phyloP scores from a whole-genome alignment of 2,888 invertebrate species.

The Ochropacha duplaris region DNA sequence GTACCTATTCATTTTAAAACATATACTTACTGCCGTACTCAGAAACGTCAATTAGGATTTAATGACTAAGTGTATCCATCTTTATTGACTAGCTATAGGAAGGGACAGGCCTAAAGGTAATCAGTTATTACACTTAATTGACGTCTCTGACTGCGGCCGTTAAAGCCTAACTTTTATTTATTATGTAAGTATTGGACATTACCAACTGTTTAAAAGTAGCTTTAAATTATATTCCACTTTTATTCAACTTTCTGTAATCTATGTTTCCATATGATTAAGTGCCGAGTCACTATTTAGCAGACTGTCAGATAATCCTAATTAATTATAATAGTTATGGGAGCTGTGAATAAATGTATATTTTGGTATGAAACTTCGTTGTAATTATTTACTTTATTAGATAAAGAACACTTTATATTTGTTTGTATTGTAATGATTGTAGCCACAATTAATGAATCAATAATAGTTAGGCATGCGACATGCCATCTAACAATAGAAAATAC shows the following conservation, averaged over 20 bases:
- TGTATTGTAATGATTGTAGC: background rate
- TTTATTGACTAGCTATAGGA: no score
- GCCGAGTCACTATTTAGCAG: no score
- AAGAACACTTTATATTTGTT: background rate
- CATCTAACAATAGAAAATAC: background rate
- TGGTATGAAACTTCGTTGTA: background rate
- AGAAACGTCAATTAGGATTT: no score
- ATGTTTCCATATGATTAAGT: no score
- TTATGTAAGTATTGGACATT: no score
- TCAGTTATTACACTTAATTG: no score
- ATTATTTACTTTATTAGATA: background rate
- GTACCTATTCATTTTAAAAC: no score
- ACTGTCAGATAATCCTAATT: background rate
- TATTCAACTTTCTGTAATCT: background rate
- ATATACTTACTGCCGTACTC: no score
- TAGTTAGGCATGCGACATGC: background rate
- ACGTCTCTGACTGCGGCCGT: no score
- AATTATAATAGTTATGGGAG: background rate
- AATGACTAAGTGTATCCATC: no score
- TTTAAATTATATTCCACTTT: background rate
- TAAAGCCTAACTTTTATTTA: no score
- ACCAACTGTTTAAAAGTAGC: background rate
- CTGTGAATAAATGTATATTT: background rate
- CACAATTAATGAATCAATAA: background rate
- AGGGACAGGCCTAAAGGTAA: no score